phyloP scores from a whole-genome alignment of 2,113 vertebrate species.

The Campylomormyrus numenius region DNA sequence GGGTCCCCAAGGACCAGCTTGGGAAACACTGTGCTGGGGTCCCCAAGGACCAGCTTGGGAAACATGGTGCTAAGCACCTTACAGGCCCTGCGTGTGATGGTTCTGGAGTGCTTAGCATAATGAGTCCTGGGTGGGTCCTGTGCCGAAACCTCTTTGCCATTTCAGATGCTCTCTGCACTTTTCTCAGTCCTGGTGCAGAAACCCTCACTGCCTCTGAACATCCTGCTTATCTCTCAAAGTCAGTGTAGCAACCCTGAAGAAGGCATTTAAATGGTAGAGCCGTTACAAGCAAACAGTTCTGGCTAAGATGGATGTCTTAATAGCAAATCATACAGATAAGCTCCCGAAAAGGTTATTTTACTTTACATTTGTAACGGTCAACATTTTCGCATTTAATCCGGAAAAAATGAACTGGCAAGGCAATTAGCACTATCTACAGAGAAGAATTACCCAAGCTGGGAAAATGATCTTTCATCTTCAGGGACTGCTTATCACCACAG shows the following conservation, averaged over 20 bases:
- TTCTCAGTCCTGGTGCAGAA: background rate
- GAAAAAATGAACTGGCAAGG: background rate
- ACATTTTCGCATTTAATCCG: background rate
- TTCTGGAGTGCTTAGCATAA: background rate
- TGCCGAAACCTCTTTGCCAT: background rate
- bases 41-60: background rate
- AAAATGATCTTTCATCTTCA: conserved; percentile 6
- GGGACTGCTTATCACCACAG: background rate
- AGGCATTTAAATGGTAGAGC: background rate
- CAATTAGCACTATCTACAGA: conserved; percentile 12
- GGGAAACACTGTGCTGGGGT: too few relatives aligned
- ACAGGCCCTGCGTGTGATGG: background rate
- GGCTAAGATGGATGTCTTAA: background rate
- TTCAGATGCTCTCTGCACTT: background rate
- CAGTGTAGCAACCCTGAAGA: background rate
- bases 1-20: too few relatives aligned
- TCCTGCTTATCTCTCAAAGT: background rate
- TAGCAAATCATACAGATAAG: background rate
- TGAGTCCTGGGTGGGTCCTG: background rate
- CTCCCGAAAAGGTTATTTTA: background rate
- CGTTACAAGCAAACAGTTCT: background rate
- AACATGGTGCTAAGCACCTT: background rate
- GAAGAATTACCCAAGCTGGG: background rate
- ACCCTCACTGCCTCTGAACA: background rate
- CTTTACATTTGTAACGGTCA: conserved; percentile 1